Base-by-base conservation (phyloP, 2,797 vertebrate species). In the Pangasius sanitwongsei region DNA sequence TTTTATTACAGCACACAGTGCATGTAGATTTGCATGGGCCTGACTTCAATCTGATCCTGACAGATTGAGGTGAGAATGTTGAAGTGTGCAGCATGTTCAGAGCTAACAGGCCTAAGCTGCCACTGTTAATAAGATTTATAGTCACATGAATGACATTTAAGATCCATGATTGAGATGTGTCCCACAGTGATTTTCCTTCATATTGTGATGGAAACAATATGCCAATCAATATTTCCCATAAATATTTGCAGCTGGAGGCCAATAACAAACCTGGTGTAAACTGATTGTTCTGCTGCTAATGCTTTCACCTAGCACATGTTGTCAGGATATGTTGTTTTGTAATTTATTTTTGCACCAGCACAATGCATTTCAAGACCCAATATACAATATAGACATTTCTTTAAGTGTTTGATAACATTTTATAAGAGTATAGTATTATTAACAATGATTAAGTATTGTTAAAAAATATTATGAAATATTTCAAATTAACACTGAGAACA, bases 1-100 rank as follows among this genome's bases (percentile, higher is more conserved):
- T 95, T 96, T 95, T 94, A 95, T 95, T 95, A 95, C 93, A 90
- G 94, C 89, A 78, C 57, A 69, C 48, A 41, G 70, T 84, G 78
- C 88, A 86, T 86, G 86, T 41, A 86, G 69, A 91, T 85, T 53
- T 12, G 37, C 87, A 61, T 65, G 34, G 85, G 63, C 53, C 82
- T 89, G 55, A 41, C 86, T 89, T 89, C 44, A 48, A 48, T 48
- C 44, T 48, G 44, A 48, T 48, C 44, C 59, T 86, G 87, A 77
- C 78, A 87, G 89, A 89, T 34, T 88, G 72, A 67, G 88, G 57
- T 81, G 86, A 87, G 88, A 67, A 84, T 87, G 87, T 80, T 69
- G 61, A 55, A 74, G 69, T 74, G 67, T 59, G 85, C 87, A 83
- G 44, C 85, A 85, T n/a, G 65, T 83, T 72, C 75, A 63, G 34